phyloP scores from a whole-genome alignment of 2,797 vertebrate species.

The Pseudomugil gertrudae region DNA sequence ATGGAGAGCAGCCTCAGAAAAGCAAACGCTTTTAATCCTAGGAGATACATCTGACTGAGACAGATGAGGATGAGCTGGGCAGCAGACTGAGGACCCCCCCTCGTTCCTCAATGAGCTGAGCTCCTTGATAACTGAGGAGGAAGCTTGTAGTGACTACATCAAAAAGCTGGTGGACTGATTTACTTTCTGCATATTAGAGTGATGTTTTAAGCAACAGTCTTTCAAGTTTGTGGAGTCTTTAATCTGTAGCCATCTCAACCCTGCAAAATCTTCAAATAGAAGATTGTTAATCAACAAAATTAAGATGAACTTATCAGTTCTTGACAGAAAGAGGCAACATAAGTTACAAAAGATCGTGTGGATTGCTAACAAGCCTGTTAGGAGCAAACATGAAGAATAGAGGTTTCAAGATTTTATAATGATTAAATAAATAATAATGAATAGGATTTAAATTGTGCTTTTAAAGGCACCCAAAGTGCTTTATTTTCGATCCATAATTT shows the following conservation, averaged over 20 bases:
- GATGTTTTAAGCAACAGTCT: conserved; percentile 7
- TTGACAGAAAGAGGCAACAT: neutral
- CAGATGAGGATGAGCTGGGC: neutral
- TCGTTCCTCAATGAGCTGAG: neutral
- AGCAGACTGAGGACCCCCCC: neutral
- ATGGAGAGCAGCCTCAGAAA: neutral
- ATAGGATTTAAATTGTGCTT: no score
- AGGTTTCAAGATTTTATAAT: no score
- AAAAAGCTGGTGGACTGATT: neutral
- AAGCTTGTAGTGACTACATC: neutral
- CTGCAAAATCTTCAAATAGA: neutral
- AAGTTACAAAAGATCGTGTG: neutral
- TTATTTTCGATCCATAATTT: no score
- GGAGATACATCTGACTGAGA: neutral
- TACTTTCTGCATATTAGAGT: neutral
- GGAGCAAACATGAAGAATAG: no score
- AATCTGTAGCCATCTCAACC: neutral
- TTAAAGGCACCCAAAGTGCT: no score
- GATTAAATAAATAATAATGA: no score
- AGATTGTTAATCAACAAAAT: conserved; percentile 1
- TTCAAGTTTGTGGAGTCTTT: conserved; percentile 1
- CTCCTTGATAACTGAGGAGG: neutral
- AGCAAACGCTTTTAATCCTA: neutral
- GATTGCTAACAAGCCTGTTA: neutral
- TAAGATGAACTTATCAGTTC: neutral